Evolutionary conservation across 2,797 vertebrate species (phyloP).

Genomic region (Poecilia picta): DNA sequence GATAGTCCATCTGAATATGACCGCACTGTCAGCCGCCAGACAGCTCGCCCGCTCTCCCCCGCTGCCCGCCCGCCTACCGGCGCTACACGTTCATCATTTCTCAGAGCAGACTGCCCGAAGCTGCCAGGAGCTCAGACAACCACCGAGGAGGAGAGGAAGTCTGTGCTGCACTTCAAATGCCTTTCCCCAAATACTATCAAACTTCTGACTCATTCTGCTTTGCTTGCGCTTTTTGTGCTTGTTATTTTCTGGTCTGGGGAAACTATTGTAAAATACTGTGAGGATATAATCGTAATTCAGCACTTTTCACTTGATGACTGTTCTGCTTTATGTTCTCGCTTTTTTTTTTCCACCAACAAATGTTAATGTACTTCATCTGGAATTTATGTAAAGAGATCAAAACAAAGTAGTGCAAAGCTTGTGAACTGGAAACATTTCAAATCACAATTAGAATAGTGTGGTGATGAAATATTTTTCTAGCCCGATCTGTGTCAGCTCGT

Average conservation of each 20-base stretch:
- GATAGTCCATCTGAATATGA: constrained; percentile 76
- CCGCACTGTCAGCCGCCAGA: constrained; percentile 68
- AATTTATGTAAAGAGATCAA: background rate
- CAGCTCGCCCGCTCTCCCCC: constrained; percentile 53
- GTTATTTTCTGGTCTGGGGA: constrained; percentile 28
- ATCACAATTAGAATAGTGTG: background rate
- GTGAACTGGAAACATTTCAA: background rate
- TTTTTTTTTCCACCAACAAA: background rate
- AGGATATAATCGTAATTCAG: constrained; percentile 44
- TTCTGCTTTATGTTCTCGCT: constrained; percentile 14
- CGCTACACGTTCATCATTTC: constrained; percentile 60
- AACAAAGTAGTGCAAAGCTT: background rate
- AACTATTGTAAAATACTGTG: constrained; percentile 41
- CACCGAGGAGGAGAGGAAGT: constrained; percentile 56
- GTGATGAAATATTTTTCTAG: background rate
- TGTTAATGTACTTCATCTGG: background rate
- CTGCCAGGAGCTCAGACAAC: constrained; percentile 62
- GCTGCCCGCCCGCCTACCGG: constrained; percentile 21
- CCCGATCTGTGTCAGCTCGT: background rate
- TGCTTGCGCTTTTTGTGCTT: constrained; percentile 43
- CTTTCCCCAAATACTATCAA: constrained; percentile 63
- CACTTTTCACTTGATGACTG: constrained; percentile 50
- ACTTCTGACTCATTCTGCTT: constrained; percentile 66
- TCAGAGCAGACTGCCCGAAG: constrained; percentile 55
- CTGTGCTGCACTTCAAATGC: constrained; percentile 63